phyloP scores from a whole-genome alignment of 2,113 vertebrate species.

The Pollachius pollachius region DNA sequence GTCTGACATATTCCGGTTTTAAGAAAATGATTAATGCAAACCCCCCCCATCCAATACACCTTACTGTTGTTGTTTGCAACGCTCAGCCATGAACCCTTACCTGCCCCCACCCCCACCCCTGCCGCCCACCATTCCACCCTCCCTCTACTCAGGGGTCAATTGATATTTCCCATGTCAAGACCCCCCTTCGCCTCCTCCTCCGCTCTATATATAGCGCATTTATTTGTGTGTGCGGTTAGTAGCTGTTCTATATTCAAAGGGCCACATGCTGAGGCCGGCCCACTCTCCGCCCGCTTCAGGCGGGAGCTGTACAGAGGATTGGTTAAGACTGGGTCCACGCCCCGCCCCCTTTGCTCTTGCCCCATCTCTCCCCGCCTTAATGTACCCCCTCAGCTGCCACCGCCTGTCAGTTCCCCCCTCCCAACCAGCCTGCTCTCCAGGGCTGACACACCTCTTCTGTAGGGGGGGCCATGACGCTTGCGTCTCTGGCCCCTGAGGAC shows the following conservation, averaged over 20 bases:
- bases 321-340: background rate
- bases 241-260: slow-evolving; percentile 83
- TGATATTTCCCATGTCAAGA: slow-evolving; percentile 57
- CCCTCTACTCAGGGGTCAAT: slow-evolving; percentile 40
- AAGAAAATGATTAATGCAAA: too few relatives aligned
- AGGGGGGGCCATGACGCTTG: slow-evolving; percentile 38
- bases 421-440: background rate
- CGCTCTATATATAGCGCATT: slow-evolving; percentile 58
- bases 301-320: slow-evolving; percentile 60
- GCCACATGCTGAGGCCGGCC: slow-evolving; percentile 53
- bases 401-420: slow-evolving; percentile 64
- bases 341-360: slow-evolving; percentile 2
- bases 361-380: background rate
- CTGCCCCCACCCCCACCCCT: too few relatives aligned
- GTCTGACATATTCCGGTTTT: too few relatives aligned
- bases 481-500: slow-evolving; percentile 32
- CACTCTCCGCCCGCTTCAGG: slow-evolving; percentile 34
- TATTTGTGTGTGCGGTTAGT: slow-evolving; percentile 80
- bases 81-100: background rate
- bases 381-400: slow-evolving; percentile 69
- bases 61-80: background rate
- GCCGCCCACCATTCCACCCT: slow-evolving; percentile 26
- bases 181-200: slow-evolving; percentile 14
- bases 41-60: background rate
- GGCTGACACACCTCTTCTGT: slow-evolving; percentile 57